phyloP scores from a whole-genome alignment of 2,888 invertebrate species.

The Drosophila vallismaia region DNA sequence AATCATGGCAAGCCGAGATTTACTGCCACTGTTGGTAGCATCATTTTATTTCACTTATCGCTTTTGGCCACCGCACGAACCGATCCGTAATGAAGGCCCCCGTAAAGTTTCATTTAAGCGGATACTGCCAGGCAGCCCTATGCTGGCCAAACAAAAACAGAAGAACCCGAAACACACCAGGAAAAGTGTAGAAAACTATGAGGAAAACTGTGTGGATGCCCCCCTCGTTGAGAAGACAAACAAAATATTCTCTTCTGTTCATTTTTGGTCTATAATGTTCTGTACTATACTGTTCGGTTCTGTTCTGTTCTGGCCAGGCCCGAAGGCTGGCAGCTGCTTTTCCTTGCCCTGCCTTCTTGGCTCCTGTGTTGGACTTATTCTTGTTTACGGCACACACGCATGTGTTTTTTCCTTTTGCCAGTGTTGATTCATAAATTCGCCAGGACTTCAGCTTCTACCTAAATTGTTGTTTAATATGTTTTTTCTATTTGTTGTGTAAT shows the following conservation, averaged over 20 bases:
- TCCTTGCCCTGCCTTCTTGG: conserved; percentile 21
- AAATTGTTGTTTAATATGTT: conserved; percentile 76
- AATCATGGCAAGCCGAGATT: conserved; percentile 27
- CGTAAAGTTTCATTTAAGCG: conserved; percentile 73
- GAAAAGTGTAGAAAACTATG: conserved; percentile 1
- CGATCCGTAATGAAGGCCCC: conserved; percentile 66
- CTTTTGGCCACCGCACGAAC: conserved; percentile 61
- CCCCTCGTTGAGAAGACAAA: conserved; percentile 19
- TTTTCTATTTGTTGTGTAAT: conserved; percentile 51
- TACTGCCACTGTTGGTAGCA: conserved; percentile 11
- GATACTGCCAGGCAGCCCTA: conserved; percentile 27
- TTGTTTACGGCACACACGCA: conserved; percentile 50
- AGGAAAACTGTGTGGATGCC: not conserved
- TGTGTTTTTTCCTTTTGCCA: conserved; percentile 22
- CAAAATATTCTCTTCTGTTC: conserved; percentile 8
- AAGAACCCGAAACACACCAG: conserved; percentile 2
- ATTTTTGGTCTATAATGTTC: conserved; percentile 2
- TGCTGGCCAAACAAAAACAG: conserved; percentile 30
- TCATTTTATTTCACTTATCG: conserved; percentile 78
- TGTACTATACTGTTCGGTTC: not conserved
- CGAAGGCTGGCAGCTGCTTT: conserved; percentile 24
- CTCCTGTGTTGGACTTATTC: conserved; percentile 30
- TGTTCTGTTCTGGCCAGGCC: conserved; percentile 16
- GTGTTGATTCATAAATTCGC: conserved; percentile 61
- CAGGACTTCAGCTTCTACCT: conserved; percentile 36